Evolutionary conservation across 1,140 invertebrate genomes (phyloP).

Genomic region (Lamellibrachia luymesi): DNA sequence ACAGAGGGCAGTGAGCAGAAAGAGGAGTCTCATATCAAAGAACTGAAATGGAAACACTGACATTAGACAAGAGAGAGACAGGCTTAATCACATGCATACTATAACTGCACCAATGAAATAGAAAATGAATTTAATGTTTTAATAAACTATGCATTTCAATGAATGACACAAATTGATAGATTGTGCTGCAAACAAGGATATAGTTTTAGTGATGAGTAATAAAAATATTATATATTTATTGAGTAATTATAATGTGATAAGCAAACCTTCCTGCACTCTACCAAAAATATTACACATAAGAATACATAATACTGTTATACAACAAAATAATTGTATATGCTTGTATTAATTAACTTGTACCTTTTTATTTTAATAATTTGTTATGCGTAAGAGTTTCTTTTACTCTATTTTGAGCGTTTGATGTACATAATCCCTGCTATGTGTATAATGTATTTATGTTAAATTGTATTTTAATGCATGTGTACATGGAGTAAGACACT

Average conservation of each 20-base stretch:
- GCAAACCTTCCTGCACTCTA: background rate
- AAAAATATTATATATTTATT: background rate
- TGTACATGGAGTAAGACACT: background rate
- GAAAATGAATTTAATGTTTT: too few relatives aligned
- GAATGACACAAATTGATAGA: background rate
- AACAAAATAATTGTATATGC: background rate
- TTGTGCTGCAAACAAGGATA: background rate
- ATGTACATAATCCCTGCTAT: background rate
- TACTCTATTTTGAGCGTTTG: background rate
- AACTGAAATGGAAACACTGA: constrained; percentile 54
- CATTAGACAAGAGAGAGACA: background rate
- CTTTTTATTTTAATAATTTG: too few relatives aligned
- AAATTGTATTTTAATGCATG: background rate
- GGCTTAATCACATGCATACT: background rate
- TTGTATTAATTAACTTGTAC: too few relatives aligned
- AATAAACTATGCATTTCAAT: too few relatives aligned
- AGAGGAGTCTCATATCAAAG: constrained; percentile 85
- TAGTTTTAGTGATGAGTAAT: background rate
- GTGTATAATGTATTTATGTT: background rate
- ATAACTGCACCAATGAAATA: too few relatives aligned
- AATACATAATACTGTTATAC: background rate
- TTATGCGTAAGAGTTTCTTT: background rate
- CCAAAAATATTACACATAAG: background rate
- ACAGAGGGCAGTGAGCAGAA: constrained; percentile 81
- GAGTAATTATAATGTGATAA: background rate